phyloP scores from a whole-genome alignment of 2,113 vertebrate species.

The Lagopus muta region DNA sequence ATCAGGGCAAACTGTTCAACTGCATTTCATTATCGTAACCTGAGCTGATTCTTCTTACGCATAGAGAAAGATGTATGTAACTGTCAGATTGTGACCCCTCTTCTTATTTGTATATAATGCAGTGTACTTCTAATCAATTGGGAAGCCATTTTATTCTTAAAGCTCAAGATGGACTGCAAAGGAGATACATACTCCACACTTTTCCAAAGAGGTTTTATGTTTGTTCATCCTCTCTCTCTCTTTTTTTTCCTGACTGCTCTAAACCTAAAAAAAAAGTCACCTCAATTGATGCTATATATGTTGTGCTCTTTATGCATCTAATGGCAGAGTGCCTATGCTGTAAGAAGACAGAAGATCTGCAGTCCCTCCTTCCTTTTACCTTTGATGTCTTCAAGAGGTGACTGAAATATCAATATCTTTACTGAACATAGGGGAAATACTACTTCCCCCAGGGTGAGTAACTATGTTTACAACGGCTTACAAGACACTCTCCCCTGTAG shows the following conservation, averaged over 20 bases:
- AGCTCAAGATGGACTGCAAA: background rate
- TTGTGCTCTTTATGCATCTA: background rate
- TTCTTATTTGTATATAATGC: background rate
- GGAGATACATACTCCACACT: background rate
- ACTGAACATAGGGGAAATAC: slow-evolving; percentile 27
- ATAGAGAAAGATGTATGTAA: background rate
- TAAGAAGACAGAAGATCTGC: background rate
- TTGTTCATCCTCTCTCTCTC: background rate
- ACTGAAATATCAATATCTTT: slow-evolving; percentile 60
- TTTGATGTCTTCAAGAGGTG: slow-evolving; percentile 54
- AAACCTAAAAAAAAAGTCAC: background rate
- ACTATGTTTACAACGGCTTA: slow-evolving; percentile 33
- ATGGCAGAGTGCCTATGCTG: background rate
- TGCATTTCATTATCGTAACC: background rate
- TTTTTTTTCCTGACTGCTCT: background rate
- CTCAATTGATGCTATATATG: background rate
- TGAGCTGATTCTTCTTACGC: background rate
- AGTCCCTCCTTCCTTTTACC: background rate
- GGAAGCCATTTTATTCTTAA: background rate
- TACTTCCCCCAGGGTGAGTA: slow-evolving; percentile 16
- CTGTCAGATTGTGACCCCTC: background rate
- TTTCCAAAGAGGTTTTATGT: background rate
- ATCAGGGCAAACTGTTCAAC: background rate
- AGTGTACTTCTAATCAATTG: background rate
- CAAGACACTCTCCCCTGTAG: background rate